Evolutionary conservation across 2,113 vertebrate genomes (phyloP).

Genomic region (Apodemus speciosus): DNA sequence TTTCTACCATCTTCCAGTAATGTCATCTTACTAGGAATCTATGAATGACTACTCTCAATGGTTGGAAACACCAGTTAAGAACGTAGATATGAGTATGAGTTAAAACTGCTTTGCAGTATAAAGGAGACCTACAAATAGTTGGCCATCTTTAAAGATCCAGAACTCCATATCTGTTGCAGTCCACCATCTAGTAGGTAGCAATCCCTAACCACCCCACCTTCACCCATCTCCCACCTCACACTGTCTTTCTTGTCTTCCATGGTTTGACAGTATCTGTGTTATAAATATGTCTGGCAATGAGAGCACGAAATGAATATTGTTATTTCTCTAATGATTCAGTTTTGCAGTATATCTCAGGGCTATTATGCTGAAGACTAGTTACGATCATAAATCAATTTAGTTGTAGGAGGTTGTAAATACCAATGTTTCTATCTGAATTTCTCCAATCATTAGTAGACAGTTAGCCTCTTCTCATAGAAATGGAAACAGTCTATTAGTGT

Average conservation of each 20-base stretch:
- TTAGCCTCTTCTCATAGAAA: conserved; percentile 2
- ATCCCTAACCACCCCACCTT: rapidly evolving
- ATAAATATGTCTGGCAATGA: neutral
- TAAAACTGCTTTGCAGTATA: neutral
- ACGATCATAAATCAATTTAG: neutral
- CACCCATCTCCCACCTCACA: rapidly evolving
- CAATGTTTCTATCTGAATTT: conserved; percentile 23
- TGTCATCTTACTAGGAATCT: neutral
- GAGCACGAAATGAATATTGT: neutral
- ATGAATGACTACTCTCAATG: neutral
- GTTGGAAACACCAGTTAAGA: neutral
- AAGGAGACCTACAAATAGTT: neutral
- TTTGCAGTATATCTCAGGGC: neutral
- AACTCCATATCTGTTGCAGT: neutral
- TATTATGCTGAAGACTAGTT: neutral
- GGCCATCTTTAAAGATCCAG: neutral
- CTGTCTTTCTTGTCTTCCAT: neutral
- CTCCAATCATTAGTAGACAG: neutral
- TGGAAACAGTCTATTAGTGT: neutral
- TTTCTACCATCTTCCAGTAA: neutral
- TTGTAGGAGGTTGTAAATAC: neutral
- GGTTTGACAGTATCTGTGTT: neutral
- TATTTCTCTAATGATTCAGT: neutral
- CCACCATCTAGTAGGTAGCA: neutral
- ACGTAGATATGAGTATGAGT: neutral